Evolutionary conservation across 2,797 vertebrate genomes (phyloP).

Genomic region (Trichosurus vulpecula): DNA sequence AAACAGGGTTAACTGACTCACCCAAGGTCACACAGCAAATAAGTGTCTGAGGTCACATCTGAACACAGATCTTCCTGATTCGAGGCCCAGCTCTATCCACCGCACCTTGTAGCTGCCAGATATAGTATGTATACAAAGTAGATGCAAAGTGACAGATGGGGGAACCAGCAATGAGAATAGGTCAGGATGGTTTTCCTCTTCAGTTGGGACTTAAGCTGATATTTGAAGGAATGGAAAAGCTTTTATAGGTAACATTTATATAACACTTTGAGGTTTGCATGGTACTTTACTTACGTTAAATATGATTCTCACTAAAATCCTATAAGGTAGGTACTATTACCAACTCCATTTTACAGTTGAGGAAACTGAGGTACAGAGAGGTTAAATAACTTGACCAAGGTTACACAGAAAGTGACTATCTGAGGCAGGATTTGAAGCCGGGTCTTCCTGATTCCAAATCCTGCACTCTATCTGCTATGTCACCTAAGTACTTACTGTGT

Average conservation of each 20-base stretch:
- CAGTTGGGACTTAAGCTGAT: no score
- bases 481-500: background rate
- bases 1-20: background rate
- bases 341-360: background rate
- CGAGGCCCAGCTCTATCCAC: no score
- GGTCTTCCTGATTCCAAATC: background rate
- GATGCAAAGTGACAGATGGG: no score
- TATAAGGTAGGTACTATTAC: background rate
- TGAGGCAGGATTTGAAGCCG: background rate
- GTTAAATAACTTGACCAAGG: background rate
- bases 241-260: no score
- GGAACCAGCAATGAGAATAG: no score
- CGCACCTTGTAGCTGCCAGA: no score
- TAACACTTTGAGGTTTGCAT: background rate
- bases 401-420: background rate
- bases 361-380: background rate
- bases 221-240: no score
- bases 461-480: background rate
- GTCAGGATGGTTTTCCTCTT: no score
- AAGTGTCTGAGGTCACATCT: no score
- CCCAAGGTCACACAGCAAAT: no score
- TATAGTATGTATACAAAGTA: no score
- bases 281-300: background rate
- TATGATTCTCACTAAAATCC: background rate
- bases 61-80: no score